Evolutionary conservation across 2,113 vertebrate genomes (phyloP).

Genomic region (Myiagra hebetior): DNA sequence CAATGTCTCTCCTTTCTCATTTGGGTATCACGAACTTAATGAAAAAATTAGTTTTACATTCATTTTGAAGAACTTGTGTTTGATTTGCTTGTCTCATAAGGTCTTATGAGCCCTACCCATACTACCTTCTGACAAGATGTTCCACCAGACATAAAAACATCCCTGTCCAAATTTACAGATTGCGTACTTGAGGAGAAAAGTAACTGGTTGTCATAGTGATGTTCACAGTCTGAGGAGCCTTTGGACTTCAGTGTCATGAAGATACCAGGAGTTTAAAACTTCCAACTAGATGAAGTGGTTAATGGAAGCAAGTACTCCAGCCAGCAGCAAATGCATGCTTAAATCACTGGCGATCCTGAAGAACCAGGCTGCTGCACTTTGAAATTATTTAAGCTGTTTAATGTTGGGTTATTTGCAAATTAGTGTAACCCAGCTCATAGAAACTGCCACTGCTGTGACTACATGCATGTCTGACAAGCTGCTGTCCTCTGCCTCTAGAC

Average conservation of each 20-base stretch:
- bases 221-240: neutral
- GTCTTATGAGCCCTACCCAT: rapidly evolving
- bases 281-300: neutral
- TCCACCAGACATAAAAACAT: neutral
- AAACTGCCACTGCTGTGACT: neutral
- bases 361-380: neutral
- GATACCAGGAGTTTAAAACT: neutral
- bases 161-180: neutral
- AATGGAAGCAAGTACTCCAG: neutral
- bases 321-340: neutral
- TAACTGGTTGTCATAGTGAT: neutral
- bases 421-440: neutral
- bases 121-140: neutral
- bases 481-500: neutral
- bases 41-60: neutral
- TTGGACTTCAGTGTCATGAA: neutral
- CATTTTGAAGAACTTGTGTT: neutral
- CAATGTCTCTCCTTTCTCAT: neutral
- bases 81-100: neutral
- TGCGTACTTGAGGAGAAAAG: neutral
- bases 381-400: neutral
- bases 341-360: neutral
- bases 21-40: neutral
- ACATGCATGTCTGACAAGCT: neutral
- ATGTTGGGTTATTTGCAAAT: neutral